A percentile compares a stretch with the other conserved stretches of the same genome.
These are phyloP conservation scores for Percina caprodes DNA, from an alignment of 2,113 vertebrate genomes.

Conservation along the genomic window DNA sequence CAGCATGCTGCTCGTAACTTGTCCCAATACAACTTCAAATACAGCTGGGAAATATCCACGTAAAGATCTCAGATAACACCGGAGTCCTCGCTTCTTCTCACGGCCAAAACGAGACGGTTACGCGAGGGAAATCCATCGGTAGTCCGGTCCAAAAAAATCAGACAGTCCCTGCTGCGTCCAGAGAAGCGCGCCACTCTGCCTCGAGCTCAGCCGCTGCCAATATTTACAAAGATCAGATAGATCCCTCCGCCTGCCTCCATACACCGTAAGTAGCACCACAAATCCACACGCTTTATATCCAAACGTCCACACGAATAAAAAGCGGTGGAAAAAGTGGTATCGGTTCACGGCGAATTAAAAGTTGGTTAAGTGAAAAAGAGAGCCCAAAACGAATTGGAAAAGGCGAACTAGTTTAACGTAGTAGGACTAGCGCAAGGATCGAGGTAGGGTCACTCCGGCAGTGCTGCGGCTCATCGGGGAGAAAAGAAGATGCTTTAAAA, in stretches of 20 bases:
- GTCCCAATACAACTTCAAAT: not conserved
- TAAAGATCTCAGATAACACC: not conserved
- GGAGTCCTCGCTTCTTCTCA: not conserved
- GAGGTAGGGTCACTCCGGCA: not conserved
- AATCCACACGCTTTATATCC: rapidly evolving
- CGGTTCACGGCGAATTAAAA: rapidly evolving
- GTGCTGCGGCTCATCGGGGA: not conserved
- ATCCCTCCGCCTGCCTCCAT: constrained; percentile 52
- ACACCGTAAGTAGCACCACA: not conserved
- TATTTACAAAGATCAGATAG: constrained; percentile 17
- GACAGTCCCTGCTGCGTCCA: rapidly evolving
- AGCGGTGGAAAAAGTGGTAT: rapidly evolving
- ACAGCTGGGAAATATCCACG: not conserved
- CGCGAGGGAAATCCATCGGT: not conserved
- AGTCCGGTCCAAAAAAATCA: not conserved
- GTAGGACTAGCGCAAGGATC: constrained; percentile 28
- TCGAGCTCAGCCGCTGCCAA: not conserved
- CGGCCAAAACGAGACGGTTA: not conserved
- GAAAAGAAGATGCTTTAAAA: not conserved
- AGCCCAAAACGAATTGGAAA: not conserved
- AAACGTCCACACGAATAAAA: rapidly evolving
- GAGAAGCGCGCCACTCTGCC: constrained; percentile 16
- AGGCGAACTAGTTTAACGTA: constrained; percentile 41
- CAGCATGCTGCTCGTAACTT: constrained; percentile 78
- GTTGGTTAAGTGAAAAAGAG: rapidly evolving